phyloP scores from a whole-genome alignment of 2,797 vertebrate genomes.

The Cottoperca gobio region DNA sequence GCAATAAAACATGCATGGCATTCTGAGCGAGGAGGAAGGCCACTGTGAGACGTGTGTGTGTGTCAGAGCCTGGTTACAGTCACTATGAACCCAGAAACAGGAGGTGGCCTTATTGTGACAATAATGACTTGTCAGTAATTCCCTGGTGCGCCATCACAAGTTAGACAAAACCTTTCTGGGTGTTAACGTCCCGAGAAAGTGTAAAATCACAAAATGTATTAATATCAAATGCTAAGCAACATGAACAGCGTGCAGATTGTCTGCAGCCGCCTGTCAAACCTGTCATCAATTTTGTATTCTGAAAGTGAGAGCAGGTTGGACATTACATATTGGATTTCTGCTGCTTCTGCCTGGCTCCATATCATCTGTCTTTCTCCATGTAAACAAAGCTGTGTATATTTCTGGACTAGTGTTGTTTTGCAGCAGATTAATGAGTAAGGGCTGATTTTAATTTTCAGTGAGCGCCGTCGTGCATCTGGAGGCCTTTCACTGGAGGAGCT shows the following conservation, averaged over 20 bases:
- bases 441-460: constrained; percentile 74
- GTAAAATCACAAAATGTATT: not conserved
- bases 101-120: constrained; percentile 39
- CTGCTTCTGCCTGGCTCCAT: constrained; percentile 35
- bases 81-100: constrained; percentile 69
- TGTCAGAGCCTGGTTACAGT: constrained; percentile 55
- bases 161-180: not conserved
- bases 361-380: constrained; percentile 49
- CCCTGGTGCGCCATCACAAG: constrained; percentile 12
- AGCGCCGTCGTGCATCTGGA: constrained; percentile 82
- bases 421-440: constrained; percentile 19
- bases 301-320: constrained; percentile 48
- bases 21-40: constrained; percentile 44
- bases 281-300: constrained; percentile 46
- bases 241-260: not conserved
- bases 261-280: constrained; percentile 15
- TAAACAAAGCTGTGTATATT: constrained; percentile 41
- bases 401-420: constrained; percentile 24
- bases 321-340: constrained; percentile 53
- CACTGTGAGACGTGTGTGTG: constrained; percentile 46
- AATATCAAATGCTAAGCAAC: not conserved
- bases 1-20: constrained; percentile 78
- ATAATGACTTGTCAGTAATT: constrained; percentile 15
- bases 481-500: constrained; percentile 91
- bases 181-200: not conserved